A percentile compares a stretch with the other conserved stretches of the same genome.
Evolutionary conservation across 2,797 vertebrate species (phyloP).

Genomic region (Crenichthys baileyi): DNA sequence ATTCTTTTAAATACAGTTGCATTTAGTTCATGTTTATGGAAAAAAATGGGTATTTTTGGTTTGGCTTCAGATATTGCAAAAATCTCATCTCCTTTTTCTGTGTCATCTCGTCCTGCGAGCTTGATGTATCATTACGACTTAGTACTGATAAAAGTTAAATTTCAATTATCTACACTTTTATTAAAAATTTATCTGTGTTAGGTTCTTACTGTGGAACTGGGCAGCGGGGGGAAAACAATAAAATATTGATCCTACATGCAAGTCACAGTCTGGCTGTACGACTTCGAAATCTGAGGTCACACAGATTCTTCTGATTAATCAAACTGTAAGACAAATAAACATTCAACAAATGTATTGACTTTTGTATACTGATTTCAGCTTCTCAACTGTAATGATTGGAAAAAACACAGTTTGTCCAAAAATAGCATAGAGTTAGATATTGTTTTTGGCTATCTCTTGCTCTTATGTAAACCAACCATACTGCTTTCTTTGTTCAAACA

Average conservation of each 20-base stretch:
- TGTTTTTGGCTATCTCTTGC: not conserved
- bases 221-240: not conserved
- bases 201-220: not conserved
- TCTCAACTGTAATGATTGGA: not conserved
- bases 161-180: not conserved
- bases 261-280: not conserved
- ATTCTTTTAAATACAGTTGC: not conserved
- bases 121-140: not conserved
- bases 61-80: not conserved
- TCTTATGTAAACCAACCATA: conserved; percentile 10
- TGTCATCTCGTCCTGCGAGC: not conserved
- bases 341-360: not conserved
- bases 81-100: not conserved
- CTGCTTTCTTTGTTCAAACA: conserved; percentile 25
- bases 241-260: not conserved
- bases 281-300: not conserved
- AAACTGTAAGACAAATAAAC: not conserved
- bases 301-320: not conserved
- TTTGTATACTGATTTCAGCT: not conserved
- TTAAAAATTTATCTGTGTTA: not conserved
- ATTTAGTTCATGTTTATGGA: not conserved
- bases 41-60: not conserved
- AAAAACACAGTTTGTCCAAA: not conserved
- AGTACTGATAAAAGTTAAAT: not conserved
- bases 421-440: not conserved